phyloP scores from a whole-genome alignment of 2,797 vertebrate species.

The Acrocephalus scirpaceus region DNA sequence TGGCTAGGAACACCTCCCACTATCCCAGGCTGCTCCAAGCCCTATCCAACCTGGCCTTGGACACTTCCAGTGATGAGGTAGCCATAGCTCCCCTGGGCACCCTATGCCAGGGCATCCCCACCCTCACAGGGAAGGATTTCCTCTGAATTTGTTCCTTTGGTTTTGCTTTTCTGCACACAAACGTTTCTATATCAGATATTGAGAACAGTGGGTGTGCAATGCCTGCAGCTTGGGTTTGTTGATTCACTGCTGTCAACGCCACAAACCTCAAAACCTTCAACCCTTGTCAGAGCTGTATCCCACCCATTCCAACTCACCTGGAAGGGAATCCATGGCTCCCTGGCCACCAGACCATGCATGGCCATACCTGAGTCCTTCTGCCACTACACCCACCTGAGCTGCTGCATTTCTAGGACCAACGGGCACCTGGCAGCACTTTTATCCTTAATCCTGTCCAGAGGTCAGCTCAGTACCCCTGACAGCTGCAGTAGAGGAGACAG shows the following conservation, averaged over 20 bases:
- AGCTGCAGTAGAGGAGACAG: accelerated
- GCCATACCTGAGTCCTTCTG: neutral
- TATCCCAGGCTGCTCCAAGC: accelerated
- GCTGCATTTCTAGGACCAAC: neutral
- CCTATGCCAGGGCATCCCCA: neutral
- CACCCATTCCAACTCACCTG: neutral
- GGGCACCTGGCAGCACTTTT: accelerated
- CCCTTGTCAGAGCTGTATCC: neutral
- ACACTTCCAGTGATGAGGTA: neutral
- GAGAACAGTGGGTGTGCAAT: neutral
- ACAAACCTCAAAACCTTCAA: neutral
- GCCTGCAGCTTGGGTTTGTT: accelerated
- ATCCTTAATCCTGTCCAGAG: neutral
- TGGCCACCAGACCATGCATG: accelerated
- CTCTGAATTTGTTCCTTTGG: neutral
- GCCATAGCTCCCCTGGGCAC: neutral
- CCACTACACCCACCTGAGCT: neutral
- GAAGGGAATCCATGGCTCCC: neutral
- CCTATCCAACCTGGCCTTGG: accelerated
- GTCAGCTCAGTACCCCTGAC: neutral
- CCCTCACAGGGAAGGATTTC: neutral
- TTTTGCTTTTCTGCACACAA: neutral
- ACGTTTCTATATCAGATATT: accelerated
- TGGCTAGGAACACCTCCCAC: neutral
- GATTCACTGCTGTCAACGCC: neutral